Evolutionary conservation across 2,888 invertebrate species (phyloP).

Genomic region (Phymatocera aterrima): DNA sequence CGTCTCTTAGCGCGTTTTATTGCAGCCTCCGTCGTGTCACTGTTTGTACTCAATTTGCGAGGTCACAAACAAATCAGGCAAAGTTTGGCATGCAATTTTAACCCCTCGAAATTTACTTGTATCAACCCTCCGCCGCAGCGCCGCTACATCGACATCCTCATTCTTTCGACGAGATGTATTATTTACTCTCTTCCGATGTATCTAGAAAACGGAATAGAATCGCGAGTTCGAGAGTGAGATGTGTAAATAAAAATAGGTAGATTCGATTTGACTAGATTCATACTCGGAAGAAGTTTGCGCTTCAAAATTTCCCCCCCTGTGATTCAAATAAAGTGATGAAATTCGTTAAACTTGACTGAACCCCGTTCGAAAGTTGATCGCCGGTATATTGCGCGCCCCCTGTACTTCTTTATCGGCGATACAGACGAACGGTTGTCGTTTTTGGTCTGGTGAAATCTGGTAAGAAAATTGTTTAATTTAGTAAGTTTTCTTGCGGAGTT

Average conservation of each 20-base stretch:
- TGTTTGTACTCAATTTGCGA: conserved; percentile 62
- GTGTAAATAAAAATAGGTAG: neutral
- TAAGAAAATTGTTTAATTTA: conserved; percentile 42
- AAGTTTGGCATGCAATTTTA: conserved; percentile 64
- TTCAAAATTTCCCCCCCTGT: neutral
- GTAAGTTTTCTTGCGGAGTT: conserved; percentile 6
- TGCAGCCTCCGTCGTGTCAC: neutral
- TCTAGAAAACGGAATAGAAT: neutral
- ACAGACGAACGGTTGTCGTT: conserved; percentile 36
- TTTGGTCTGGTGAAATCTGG: neutral
- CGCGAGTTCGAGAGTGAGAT: neutral
- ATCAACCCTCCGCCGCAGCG: neutral
- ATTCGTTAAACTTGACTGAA: conserved; percentile 13
- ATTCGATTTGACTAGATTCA: neutral
- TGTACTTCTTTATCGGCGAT: conserved; percentile 27
- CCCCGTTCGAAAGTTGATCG: conserved; percentile 29
- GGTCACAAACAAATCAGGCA: conserved; percentile 57
- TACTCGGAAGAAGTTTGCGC: neutral
- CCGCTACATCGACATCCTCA: conserved; percentile 9
- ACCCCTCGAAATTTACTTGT: conserved; percentile 48
- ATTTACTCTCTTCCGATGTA: neutral
- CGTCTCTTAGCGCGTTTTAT: conserved; percentile 13
- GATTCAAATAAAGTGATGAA: neutral
- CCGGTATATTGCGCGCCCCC: neutral
- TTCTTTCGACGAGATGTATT: conserved; percentile 18